phyloP scores from a whole-genome alignment of 2,113 vertebrate species.

The Anarrhichthys ocellatus region DNA sequence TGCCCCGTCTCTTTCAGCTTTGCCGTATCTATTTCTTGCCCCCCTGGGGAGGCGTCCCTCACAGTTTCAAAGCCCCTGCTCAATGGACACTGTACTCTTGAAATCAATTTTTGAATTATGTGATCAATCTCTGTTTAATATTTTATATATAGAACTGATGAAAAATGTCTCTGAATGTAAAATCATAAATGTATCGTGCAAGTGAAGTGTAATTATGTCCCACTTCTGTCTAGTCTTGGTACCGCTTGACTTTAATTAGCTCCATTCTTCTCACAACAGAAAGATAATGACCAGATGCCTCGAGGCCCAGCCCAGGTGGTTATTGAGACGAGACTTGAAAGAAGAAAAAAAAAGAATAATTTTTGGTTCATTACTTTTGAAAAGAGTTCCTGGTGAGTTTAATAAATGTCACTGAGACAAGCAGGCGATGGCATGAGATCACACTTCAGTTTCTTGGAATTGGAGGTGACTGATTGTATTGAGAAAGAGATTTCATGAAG shows the following conservation, averaged over 20 bases:
- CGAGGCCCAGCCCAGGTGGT: constrained; percentile 58
- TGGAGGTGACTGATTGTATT: constrained; percentile 47
- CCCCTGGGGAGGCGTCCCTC: neutral
- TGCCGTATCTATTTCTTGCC: too few relatives aligned
- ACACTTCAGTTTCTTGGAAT: constrained; percentile 32
- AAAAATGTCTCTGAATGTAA: neutral
- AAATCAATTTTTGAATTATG: neutral
- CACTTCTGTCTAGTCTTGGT: constrained; percentile 54
- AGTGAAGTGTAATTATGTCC: constrained; percentile 65
- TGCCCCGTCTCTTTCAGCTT: neutral
- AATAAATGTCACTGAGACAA: constrained; percentile 63
- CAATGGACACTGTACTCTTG: neutral
- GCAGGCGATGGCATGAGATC: constrained; percentile 48
- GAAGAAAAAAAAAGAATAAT: constrained; percentile 17
- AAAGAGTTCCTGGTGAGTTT: constrained; percentile 59
- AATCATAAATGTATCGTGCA: neutral
- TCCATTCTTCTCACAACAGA: constrained; percentile 61
- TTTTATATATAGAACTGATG: neutral
- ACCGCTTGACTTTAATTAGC: constrained; percentile 70
- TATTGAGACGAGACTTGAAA: constrained; percentile 60
- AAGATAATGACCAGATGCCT: constrained; percentile 68
- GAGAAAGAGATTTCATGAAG: constrained; percentile 49
- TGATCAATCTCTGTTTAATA: neutral
- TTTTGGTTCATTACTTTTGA: constrained; percentile 64
- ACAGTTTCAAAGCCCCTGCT: neutral